Conservation (phyloP, 2,113 vertebrate genomes). For the Thomomys bottae region DNA sequence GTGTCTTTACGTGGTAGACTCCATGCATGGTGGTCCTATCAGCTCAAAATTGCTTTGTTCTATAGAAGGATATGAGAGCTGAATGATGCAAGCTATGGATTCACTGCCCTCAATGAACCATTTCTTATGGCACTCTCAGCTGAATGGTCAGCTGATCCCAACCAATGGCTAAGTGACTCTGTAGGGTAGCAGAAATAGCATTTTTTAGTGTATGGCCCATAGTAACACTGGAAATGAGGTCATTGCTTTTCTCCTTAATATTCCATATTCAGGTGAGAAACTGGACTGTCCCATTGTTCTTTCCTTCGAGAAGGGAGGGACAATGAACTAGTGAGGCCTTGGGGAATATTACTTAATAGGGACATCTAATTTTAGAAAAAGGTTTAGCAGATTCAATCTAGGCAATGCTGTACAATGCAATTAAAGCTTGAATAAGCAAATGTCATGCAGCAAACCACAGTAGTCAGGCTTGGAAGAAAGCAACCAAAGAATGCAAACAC, state of each 20-base stretch:
- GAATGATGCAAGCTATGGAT: not conserved
- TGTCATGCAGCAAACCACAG: fast-evolving
- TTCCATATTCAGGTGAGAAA: not conserved
- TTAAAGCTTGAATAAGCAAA: not conserved
- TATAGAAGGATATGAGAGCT: fast-evolving
- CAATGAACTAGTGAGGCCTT: not conserved
- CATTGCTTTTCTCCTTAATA: not conserved
- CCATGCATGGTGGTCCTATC: no score
- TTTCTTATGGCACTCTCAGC: not conserved
- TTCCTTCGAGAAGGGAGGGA: not conserved
- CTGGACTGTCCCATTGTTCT: not conserved
- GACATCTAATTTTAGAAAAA: not conserved
- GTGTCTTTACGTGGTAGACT: not conserved
- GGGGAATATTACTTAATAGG: not conserved
- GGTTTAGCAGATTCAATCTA: not conserved
- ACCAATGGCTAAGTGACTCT: not conserved
- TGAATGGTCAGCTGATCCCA: not conserved
- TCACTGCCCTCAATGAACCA: not conserved
- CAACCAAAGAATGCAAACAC: not conserved
- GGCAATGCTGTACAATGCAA: not conserved
- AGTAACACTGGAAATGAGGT: not conserved
- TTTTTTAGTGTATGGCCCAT: not conserved
- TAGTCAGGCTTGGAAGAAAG: not conserved
- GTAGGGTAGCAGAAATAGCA: not conserved
- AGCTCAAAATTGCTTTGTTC: not conserved